Evolutionary conservation across 2,888 invertebrate genomes (phyloP), one percentile per base, ranked within the genome.

Genomic region (Tetheella fluctuosa): DNA sequence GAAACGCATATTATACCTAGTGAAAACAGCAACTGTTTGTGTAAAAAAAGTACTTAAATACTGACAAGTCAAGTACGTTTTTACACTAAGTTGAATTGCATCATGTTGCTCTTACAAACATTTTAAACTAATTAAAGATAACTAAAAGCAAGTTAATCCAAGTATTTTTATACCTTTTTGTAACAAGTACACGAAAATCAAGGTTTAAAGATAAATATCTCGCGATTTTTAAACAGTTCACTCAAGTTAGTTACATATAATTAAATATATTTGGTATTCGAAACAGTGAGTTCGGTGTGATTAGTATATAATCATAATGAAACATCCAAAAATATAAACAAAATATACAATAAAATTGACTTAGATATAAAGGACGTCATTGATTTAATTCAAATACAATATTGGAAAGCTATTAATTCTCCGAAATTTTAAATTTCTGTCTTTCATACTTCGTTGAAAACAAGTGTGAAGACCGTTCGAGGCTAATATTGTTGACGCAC

Each of bases 11-110:
- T n/a, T n/a, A n/a, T n/a, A n/a, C n/a, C n/a, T 39, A 39, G n/a
- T 48, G 20, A 20, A 7, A 48, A 48, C 48, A 20, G n/a, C 20
- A 48, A 48, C 48, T 10, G 20, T 20, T 42, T 60, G 67, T 74
- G 82, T 80, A 80, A 86, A 83, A n/a, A 82, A 81, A 80, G 77
- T 77, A 83, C 84, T 87, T 86, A 84, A 86, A 77, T 74, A 60
- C 60, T 30, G 17, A 28, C 48, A 30, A 76, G 81, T 88, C 87
- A 87, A 88, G 84, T 83, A 74, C 76, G 70, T 78, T 77, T 73
- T 86, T 80, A 79, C 81, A 78, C 71, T 60, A 64, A 65, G 65
- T 64, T 67, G 67, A 67, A 70, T 60, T 61, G 0, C 15, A 20
- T 10, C 53, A 28, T 56, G 28, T 23, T 57, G 39, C 30, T 66